Evolutionary conservation across 2,113 vertebrate species (phyloP).

Genomic region (Sturnus vulgaris): DNA sequence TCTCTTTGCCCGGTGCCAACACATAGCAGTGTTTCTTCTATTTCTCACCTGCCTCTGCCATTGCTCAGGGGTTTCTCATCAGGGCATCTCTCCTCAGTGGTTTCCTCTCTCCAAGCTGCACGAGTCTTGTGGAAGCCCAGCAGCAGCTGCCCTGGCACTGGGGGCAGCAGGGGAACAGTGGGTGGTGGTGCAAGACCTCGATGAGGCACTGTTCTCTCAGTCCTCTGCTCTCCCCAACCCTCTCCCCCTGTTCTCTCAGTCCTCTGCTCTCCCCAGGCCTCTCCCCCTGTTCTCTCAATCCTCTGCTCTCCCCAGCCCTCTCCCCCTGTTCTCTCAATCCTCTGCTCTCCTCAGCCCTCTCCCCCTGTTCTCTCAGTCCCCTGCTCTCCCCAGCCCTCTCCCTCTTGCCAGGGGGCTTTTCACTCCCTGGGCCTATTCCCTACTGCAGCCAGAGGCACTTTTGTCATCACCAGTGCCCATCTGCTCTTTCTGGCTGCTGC

Average conservation of each 20-base stretch:
- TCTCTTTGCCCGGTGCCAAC: not conserved
- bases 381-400: too few species aligned
- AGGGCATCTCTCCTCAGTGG: not conserved
- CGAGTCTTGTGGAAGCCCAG: not conserved
- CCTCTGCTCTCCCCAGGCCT: too few species aligned
- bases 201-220: not conserved
- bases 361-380: too few species aligned
- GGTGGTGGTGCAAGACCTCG: not conserved
- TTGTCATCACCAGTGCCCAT: not conserved
- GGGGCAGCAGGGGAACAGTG: not conserved
- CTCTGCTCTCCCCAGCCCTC: too few species aligned
- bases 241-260: too few species aligned
- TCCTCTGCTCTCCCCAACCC: not conserved
- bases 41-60: not conserved
- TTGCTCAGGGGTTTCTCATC: not conserved
- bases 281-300: too few species aligned
- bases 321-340: too few species aligned
- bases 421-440: not conserved
- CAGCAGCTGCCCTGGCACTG: not conserved
- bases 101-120: not conserved
- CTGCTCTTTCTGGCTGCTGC: not conserved
- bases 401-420: not conserved
- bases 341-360: too few species aligned
- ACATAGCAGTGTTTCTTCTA: accelerated
- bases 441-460: not conserved